phyloP scores from a whole-genome alignment of 2,113 vertebrate genomes.

The Eublepharis macularius region DNA sequence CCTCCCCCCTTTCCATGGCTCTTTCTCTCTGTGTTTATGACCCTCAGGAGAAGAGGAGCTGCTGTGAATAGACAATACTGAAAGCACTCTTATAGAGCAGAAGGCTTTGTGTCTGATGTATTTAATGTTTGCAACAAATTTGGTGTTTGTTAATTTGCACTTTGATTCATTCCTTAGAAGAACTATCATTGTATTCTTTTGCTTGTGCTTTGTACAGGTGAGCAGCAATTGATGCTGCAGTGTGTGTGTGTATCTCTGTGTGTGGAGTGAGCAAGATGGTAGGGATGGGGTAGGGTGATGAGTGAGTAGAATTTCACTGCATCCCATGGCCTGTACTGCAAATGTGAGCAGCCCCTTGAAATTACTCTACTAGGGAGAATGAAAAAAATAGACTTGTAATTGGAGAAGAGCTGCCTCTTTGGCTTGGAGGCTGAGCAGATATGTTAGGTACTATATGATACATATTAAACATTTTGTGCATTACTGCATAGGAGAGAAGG shows the following conservation, averaged over 20 bases:
- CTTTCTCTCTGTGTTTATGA: slow-evolving; percentile 77
- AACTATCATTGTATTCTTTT: slow-evolving; percentile 64
- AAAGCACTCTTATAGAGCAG: slow-evolving; percentile 67
- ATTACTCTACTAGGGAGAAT: slow-evolving; percentile 44
- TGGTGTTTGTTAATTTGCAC: slow-evolving; percentile 75
- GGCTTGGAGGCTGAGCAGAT: slow-evolving; percentile 41
- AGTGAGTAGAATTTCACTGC: slow-evolving; percentile 35
- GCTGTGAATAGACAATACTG: slow-evolving; percentile 85
- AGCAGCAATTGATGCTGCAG: slow-evolving; percentile 53
- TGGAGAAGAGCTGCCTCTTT: slow-evolving; percentile 23
- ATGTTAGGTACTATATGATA: slow-evolving; percentile 34
- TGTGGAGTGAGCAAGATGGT: background rate
- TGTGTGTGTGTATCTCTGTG: background rate
- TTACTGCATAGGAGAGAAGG: slow-evolving; percentile 36
- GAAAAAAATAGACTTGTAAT: slow-evolving; percentile 46
- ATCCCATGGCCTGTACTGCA: slow-evolving; percentile 38
- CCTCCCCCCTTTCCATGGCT: slow-evolving; percentile 45
- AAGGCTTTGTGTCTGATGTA: slow-evolving; percentile 68
- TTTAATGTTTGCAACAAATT: slow-evolving; percentile 74
- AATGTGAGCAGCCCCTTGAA: slow-evolving; percentile 45
- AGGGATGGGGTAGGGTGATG: background rate
- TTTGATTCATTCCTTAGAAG: slow-evolving; percentile 71
- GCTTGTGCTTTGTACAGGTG: slow-evolving; percentile 59
- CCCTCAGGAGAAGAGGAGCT: slow-evolving; percentile 79
- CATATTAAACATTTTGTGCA: slow-evolving; percentile 37